Evolutionary conservation across 2,888 invertebrate genomes (phyloP).

Genomic region (Nemapogon koenigi): DNA sequence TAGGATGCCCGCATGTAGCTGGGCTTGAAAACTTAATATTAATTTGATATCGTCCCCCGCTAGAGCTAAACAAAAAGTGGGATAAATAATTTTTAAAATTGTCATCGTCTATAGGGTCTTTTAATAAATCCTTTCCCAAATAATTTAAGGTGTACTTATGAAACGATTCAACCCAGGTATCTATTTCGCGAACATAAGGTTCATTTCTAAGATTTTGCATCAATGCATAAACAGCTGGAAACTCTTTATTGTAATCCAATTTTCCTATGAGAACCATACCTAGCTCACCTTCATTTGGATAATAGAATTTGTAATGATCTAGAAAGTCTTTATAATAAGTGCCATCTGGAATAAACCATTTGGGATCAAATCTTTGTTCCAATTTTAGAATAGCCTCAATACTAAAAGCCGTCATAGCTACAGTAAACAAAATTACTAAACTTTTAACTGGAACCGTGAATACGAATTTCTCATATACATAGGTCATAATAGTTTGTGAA

Average conservation of each 20-base stretch:
- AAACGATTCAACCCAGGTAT: conserved; percentile 73
- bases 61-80: conserved; percentile 72
- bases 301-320: conserved; percentile 60
- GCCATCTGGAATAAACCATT: conserved; percentile 78
- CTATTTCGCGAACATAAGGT: conserved; percentile 59
- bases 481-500: conserved; percentile 64
- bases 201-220: conserved; percentile 55
- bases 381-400: conserved; percentile 68
- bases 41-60: conserved; percentile 71
- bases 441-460: conserved; percentile 73
- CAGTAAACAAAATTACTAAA: conserved; percentile 65
- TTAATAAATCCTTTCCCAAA: conserved; percentile 54
- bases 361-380: conserved; percentile 80
- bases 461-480: conserved; percentile 69
- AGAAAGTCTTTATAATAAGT: conserved; percentile 72
- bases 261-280: conserved; percentile 72
- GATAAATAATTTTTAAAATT: conserved; percentile 70
- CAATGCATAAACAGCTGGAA: conserved; percentile 63
- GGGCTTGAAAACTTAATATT: conserved; percentile 70
- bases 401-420: conserved; percentile 67
- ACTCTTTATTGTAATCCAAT: conserved; percentile 69
- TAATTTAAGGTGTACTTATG: conserved; percentile 65
- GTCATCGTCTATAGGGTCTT: conserved; percentile 50
- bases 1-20: conserved; percentile 67
- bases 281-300: conserved; percentile 69